phyloP scores from a whole-genome alignment of 2,797 vertebrate genomes.

The Simalia tracyae region DNA sequence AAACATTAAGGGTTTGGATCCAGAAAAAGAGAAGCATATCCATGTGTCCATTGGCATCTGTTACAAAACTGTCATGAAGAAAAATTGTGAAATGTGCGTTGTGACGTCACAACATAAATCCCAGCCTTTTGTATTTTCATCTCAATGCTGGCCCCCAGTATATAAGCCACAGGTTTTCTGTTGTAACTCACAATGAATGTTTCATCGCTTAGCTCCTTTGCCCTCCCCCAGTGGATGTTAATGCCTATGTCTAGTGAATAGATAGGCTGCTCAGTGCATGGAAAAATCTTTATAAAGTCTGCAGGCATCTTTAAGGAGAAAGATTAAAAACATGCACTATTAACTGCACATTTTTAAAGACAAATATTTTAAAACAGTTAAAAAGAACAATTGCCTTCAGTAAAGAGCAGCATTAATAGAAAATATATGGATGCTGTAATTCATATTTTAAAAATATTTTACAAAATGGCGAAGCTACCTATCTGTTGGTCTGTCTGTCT shows the following conservation, averaged over 20 bases:
- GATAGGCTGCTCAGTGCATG: background rate
- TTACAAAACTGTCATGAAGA: background rate
- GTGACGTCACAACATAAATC: background rate
- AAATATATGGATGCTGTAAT: too few relatives aligned
- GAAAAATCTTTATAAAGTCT: background rate
- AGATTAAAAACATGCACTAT: background rate
- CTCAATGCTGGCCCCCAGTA: background rate
- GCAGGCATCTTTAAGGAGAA: background rate
- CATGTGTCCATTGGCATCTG: background rate
- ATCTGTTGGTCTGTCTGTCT: too few relatives aligned
- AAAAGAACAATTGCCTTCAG: background rate
- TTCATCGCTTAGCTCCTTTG: background rate
- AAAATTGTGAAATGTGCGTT: background rate
- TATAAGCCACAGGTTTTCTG: background rate
- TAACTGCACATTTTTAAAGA: background rate
- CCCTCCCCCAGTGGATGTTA: background rate
- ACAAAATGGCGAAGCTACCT: too few relatives aligned
- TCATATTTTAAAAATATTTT: too few relatives aligned
- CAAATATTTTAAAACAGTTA: background rate
- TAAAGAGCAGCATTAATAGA: too few relatives aligned
- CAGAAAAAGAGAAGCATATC: background rate
- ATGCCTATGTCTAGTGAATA: background rate
- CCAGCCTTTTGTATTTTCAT: background rate
- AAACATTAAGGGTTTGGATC: background rate
- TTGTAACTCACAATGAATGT: background rate